Evolutionary conservation across 1,140 invertebrate species (phyloP).

Genomic region (Aphelenchoides fujianensis): DNA sequence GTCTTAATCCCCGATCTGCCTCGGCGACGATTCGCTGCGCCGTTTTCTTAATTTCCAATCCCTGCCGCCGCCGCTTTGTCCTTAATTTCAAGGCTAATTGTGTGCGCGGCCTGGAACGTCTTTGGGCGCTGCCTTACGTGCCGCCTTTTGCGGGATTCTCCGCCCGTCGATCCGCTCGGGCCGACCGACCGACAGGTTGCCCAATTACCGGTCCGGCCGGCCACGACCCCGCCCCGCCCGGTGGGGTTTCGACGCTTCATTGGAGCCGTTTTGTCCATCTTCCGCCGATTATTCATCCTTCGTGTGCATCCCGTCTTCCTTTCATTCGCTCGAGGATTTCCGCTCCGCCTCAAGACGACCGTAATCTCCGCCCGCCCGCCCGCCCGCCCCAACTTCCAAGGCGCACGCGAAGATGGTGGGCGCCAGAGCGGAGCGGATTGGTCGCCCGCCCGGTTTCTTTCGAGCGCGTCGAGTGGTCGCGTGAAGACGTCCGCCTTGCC

Average conservation of each 20-base stretch:
- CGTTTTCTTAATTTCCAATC: not conserved
- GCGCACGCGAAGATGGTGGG: not conserved
- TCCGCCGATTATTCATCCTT: too few relatives aligned
- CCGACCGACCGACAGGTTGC: conserved; percentile 4
- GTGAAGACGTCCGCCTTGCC: not conserved
- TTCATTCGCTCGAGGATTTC: not conserved
- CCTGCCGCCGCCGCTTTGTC: not conserved
- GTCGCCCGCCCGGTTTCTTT: not conserved
- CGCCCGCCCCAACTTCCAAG: not conserved
- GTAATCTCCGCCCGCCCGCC: not conserved
- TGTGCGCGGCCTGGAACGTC: not conserved
- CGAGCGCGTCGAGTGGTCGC: not conserved
- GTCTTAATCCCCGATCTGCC: not conserved
- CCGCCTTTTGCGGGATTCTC: not conserved
- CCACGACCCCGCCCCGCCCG: too few relatives aligned
- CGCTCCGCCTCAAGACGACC: too few relatives aligned
- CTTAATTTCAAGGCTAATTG: conserved; percentile 5
- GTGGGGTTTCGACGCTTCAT: not conserved
- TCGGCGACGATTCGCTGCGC: not conserved
- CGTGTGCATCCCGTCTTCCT: too few relatives aligned
- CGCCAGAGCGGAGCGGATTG: not conserved
- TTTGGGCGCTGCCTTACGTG: not conserved
- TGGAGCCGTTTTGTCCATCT: not conserved
- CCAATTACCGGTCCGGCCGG: not conserved
- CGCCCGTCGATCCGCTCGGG: not conserved